Evolutionary conservation across 2,888 invertebrate species (phyloP).

Genomic region (Eugnorisma glareosa): DNA sequence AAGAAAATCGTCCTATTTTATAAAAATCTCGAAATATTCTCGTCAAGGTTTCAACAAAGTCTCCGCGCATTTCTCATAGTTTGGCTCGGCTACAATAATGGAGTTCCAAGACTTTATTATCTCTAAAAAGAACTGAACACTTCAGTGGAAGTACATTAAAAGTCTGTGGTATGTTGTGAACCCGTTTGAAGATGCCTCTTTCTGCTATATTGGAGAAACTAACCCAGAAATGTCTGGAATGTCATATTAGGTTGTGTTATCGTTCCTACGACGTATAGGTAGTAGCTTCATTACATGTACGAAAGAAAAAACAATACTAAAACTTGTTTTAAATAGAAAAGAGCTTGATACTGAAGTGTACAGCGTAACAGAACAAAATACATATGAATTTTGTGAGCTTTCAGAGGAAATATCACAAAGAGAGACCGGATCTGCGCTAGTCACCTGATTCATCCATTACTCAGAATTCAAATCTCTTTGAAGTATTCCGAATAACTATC

Average conservation of each 20-base stretch:
- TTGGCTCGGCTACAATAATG: conserved; percentile 50
- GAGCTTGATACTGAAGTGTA: background rate
- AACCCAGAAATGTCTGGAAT: conserved; percentile 1
- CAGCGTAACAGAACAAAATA: conserved; percentile 5
- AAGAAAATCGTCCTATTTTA: conserved; percentile 3
- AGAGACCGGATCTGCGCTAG: background rate
- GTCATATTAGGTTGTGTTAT: conserved; percentile 32
- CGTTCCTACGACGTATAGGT: background rate
- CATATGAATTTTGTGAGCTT: background rate
- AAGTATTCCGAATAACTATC: conserved; percentile 3
- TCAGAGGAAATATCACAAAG: background rate
- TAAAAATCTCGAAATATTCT: conserved; percentile 25
- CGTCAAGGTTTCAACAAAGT: conserved; percentile 37
- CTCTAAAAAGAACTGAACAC: conserved; percentile 51
- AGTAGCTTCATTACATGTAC: background rate
- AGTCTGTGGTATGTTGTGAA: conserved; percentile 52
- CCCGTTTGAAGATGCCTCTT: conserved; percentile 34
- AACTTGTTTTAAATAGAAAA: background rate
- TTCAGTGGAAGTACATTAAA: conserved; percentile 47
- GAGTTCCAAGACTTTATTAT: conserved; percentile 56
- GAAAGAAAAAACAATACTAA: conserved; percentile 7
- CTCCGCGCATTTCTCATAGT: conserved; percentile 43
- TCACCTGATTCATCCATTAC: background rate
- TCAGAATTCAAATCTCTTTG: conserved; percentile 6
- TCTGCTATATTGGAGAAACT: conserved; percentile 18